phyloP scores from a whole-genome alignment of 2,888 invertebrate genomes.

The Acanthosepion esculentum region DNA sequence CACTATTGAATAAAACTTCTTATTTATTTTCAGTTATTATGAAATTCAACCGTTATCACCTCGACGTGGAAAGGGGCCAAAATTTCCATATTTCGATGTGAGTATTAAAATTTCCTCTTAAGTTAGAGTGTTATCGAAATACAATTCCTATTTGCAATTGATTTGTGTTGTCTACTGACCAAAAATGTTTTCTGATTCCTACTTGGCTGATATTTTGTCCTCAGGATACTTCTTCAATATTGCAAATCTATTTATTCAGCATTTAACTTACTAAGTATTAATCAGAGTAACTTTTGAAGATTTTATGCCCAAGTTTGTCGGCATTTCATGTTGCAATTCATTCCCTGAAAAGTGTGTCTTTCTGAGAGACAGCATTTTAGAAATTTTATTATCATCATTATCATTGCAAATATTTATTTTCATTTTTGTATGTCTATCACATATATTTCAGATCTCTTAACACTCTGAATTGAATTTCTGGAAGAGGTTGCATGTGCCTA shows the following conservation, averaged over 20 bases:
- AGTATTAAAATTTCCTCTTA: background rate
- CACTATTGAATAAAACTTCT: background rate
- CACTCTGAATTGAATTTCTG: too few relatives aligned
- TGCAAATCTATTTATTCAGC: background rate
- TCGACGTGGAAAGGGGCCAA: constrained; percentile 38
- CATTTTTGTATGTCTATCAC: too few relatives aligned
- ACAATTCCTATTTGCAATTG: background rate
- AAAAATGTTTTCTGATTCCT: background rate
- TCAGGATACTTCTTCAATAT: background rate
- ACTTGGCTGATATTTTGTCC: background rate
- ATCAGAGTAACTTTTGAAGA: background rate
- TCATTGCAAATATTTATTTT: too few relatives aligned
- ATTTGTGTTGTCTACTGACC: background rate
- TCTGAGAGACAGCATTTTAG: too few relatives aligned
- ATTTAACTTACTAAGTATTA: background rate
- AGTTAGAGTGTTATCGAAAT: background rate
- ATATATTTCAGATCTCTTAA: too few relatives aligned
- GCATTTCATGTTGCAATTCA: too few relatives aligned
- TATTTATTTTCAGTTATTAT: constrained; percentile 44
- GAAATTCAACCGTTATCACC: constrained; percentile 44
- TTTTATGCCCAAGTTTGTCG: background rate
- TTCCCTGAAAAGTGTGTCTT: too few relatives aligned
- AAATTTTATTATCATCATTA: too few relatives aligned
- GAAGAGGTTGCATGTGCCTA: too few relatives aligned
- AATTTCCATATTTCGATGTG: constrained; percentile 44